Evolutionary conservation across 1,140 invertebrate species (phyloP), one percentile per base, ranked within the genome.

Genomic region (Nomia melanderi): DNA sequence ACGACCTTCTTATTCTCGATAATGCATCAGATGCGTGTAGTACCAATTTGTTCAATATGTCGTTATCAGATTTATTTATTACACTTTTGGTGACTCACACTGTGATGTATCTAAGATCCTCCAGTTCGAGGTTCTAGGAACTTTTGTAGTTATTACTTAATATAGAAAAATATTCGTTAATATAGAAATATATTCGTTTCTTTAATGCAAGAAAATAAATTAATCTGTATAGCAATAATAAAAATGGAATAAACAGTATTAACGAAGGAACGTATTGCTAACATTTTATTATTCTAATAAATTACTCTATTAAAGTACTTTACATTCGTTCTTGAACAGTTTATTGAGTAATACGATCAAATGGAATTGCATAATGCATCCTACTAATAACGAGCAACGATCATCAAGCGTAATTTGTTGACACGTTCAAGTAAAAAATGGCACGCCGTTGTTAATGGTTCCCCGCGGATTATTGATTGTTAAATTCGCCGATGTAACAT

Each of bases 11-110:
- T 84, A 89, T 88, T 78, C 84, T 77, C 84, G 67, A 59, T 80
- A 86, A 78, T 5, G 84, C n/a, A 87, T 90, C 84, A 86, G 89
- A 91, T 90, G 89, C 86, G 84, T 88, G 89, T 88, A 90, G 88
- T 84, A 85, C 85, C 88, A 90, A 91, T 91, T 90, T 90, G 84
- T 88, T 88, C 86, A 91, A 90, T 91, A 91, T 90, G 86, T 89
- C 82, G 84, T 90, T 90, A 86, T 86, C 86, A 87, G 82, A 88
- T 82, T 90, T 90, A 90, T 90, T 90, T 90, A 88, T 88, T 90
- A 87, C 86, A 87, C 84, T 84, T 73, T 56, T 78, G 72, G 63
- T 57, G 54, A 71, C 67, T 78, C 64, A 67, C 62, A 17, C 17
- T 11, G 29, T 31, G 14, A n/a, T 14, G 1, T 17, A 53, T 17